A percentile compares a stretch with the other conserved stretches of the same genome.
Conservation (phyloP, 2,888 invertebrate genomes). For the Zygaena filipendulae region DNA sequence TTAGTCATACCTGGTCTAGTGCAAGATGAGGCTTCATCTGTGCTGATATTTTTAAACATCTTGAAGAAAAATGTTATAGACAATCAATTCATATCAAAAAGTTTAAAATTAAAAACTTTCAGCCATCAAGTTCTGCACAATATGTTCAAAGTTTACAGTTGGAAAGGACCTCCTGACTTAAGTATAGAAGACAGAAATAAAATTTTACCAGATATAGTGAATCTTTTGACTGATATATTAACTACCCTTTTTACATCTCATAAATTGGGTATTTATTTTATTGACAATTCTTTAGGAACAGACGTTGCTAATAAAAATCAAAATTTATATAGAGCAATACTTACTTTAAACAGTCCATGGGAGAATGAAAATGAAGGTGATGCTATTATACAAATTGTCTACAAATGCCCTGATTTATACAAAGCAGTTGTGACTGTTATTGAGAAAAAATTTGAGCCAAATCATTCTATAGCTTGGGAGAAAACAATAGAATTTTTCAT, state of each 20-base stretch:
- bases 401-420: constrained; percentile 78
- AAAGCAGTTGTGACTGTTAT: constrained; percentile 70
- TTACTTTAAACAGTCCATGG: constrained; percentile 76
- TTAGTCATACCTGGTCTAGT: constrained; percentile 72
- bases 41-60: constrained; percentile 74
- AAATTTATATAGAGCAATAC: constrained; percentile 71
- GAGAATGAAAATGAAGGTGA: constrained; percentile 72
- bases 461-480: constrained; percentile 65
- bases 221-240: constrained; percentile 75
- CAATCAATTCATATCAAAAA: constrained; percentile 74
- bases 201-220: constrained; percentile 52
- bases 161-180: constrained; percentile 74
- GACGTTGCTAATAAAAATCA: constrained; percentile 70
- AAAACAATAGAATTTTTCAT: constrained; percentile 53
- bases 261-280: constrained; percentile 81
- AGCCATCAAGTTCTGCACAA: constrained; percentile 74
- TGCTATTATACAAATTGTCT: constrained; percentile 71
- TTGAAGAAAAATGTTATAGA: constrained; percentile 76
- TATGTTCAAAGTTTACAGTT: constrained; percentile 76
- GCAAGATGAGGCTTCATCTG: constrained; percentile 74
- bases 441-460: constrained; percentile 71
- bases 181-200: constrained; percentile 38
- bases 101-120: constrained; percentile 77
- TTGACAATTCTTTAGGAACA: constrained; percentile 73
- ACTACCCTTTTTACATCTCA: constrained; percentile 79